A percentile compares a stretch with the other conserved stretches of the same genome.
Conservation (phyloP, 2,888 invertebrate genomes). For the Caenorhabditis imperialis region DNA sequence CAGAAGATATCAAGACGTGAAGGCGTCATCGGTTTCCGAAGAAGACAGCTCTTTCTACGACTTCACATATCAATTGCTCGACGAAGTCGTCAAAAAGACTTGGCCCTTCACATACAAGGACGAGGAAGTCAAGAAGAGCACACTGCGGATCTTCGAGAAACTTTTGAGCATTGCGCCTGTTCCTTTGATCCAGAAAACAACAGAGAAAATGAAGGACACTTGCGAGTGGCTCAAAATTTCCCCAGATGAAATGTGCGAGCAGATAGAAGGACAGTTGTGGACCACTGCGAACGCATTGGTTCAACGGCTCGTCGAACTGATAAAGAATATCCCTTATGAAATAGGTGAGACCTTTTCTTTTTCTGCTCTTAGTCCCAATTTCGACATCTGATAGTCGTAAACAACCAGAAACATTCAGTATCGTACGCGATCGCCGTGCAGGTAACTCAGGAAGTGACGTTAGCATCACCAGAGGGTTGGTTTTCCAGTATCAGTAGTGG, state of each 20-base stretch:
- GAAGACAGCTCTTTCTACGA: constrained; percentile 36
- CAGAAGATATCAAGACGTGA: constrained; percentile 20
- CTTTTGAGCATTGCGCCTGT: constrained; percentile 1
- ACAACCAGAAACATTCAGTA: constrained; percentile 16
- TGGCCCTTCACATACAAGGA: constrained; percentile 32
- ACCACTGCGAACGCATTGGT: constrained; percentile 1
- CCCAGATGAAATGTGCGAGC: constrained; percentile 1
- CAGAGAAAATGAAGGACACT: constrained; percentile 24
- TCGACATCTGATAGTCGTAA: too few species aligned
- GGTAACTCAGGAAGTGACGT: constrained; percentile 42
- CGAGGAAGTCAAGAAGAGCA: not conserved
- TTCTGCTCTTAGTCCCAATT: not conserved
- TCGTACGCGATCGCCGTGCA: constrained; percentile 37
- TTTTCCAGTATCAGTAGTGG: constrained; percentile 5
- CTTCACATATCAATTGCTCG: constrained; percentile 9
- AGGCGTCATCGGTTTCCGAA: not conserved
- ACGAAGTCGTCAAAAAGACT: constrained; percentile 16
- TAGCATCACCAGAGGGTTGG: constrained; percentile 55
- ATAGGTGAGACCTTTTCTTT: constrained; percentile 15
- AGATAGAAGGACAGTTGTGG: constrained; percentile 34
- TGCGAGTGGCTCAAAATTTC: constrained; percentile 38
- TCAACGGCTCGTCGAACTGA: constrained; percentile 9
- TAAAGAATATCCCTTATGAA: constrained; percentile 34
- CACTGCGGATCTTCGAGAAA: constrained; percentile 30
- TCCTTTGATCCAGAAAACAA: constrained; percentile 10